These are phyloP conservation scores for Apis florea DNA, from an alignment of 1,140 invertebrate species.

Conservation along the genomic window DNA sequence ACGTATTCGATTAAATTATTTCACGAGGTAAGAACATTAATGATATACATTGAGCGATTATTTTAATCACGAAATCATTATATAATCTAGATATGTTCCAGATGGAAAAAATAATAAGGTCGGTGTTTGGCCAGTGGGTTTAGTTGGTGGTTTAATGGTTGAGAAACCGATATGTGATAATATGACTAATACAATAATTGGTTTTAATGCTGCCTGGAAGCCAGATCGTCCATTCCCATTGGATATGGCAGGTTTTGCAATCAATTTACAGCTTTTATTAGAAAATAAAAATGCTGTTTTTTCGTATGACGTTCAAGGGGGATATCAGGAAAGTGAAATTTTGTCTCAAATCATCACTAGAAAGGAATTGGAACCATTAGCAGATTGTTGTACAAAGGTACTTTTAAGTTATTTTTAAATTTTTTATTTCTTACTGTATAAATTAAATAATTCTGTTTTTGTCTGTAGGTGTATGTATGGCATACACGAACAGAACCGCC, in stretches of 20 bases:
- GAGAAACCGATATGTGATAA: conserved; percentile 89
- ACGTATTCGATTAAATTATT: conserved; percentile 95
- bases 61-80: background rate
- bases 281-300: conserved; percentile 90
- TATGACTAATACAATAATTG: conserved; percentile 86
- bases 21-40: conserved; percentile 85
- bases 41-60: background rate
- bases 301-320: conserved; percentile 90
- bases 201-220: conserved; percentile 93
- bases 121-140: conserved; percentile 98
- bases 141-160: conserved; percentile 94
- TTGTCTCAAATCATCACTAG: conserved; percentile 89
- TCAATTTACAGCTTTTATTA: conserved; percentile 91
- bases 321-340: conserved; percentile 96
- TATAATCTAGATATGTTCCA: conserved; percentile 65
- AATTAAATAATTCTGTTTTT: background rate
- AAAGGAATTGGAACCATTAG: conserved; percentile 91
- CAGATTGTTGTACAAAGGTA: conserved; percentile 93
- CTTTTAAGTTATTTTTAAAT: background rate
- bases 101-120: conserved; percentile 92
- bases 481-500: conserved; percentile 96
- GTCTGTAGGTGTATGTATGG: conserved; percentile 92
- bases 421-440: too few relatives aligned
- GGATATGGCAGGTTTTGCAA: conserved; percentile 99
- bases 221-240: conserved; percentile 95